phyloP scores from a whole-genome alignment of 2,113 vertebrate species.

The Gallinago media region DNA sequence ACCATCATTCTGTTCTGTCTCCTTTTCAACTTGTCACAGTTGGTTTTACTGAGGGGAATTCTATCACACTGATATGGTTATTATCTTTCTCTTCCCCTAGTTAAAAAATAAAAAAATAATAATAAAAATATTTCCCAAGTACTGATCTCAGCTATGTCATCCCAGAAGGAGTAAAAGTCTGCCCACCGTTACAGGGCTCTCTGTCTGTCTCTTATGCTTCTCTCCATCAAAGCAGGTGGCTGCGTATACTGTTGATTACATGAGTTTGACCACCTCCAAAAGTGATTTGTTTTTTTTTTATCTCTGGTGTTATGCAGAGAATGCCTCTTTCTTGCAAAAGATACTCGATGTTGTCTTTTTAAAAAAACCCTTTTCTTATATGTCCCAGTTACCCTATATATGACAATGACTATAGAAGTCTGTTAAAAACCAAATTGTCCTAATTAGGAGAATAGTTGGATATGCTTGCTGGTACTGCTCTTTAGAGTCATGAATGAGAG shows the following conservation, averaged over 20 bases:
- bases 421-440: not conserved
- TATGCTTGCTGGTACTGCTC: not conserved
- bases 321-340: not conserved
- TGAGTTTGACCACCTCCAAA: not conserved
- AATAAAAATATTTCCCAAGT: not conserved
- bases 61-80: not conserved
- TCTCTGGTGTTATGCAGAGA: not conserved
- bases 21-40: not conserved
- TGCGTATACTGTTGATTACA: not conserved
- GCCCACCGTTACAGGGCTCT: rapidly evolving
- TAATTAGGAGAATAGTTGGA: not conserved
- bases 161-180: not conserved
- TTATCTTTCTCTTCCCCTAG: not conserved
- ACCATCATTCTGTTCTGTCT: not conserved
- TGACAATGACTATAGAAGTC: not conserved
- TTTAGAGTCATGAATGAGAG: not conserved
- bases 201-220: not conserved
- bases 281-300: not conserved
- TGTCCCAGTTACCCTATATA: not conserved
- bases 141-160: not conserved
- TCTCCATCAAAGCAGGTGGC: not conserved
- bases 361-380: not conserved
- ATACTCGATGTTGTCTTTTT: not conserved
- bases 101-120: not conserved
- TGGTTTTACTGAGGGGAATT: not conserved